Base-by-base conservation (phyloP, 2,888 invertebrate species). In the Ophraella communa region DNA sequence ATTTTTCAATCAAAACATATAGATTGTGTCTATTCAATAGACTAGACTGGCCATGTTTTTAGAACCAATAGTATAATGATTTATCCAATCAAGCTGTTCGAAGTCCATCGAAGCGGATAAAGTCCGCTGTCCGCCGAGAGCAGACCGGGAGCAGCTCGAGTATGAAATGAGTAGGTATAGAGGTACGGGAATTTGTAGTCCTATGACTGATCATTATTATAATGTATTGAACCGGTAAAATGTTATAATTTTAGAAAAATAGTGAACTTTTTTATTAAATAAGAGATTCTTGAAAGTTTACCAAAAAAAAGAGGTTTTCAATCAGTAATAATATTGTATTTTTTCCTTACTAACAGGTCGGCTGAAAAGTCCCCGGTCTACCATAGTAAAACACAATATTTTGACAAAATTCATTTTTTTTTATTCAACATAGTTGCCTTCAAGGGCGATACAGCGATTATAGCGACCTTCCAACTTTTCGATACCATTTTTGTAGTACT, bases 161-260 rank as follows among this genome's bases (percentile, higher is more conserved):
- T 76, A 77, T 76, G 77, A 78, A 78, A 78, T 77, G 77, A 77
- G 77, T 69, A 71, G n/a, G n/a, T n/a, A n/a, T n/a, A n/a, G 73
- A 71, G 74, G 73, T 72, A 72, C 72, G 70, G 39, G 5, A 39
- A 39, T 14, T 17, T 39, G 14, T 14, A 35, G 35, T n/a, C 35
- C 11, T 11, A 35, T 1, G n/a, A 11, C 17, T 7, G 14, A 39
- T 39, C 17, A 39, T 39, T 14, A 14, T 39, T 39, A 14, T 5
- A 5, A 35, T 14, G 14, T 35, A 35, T 2, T 35, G n/a, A 14
- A 30, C 10, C 8, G 11, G 30, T 30, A 30, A n/a, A n/a, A 2
- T 10, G 7, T 30, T 30, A 30, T 30, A 10, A 30, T 30, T 11
- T 30, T 11, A 11, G 1, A 30, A 3, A 3, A 11, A n/a, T n/a